Conservation (phyloP, 2,113 vertebrate genomes). For the Alethe diademata region DNA sequence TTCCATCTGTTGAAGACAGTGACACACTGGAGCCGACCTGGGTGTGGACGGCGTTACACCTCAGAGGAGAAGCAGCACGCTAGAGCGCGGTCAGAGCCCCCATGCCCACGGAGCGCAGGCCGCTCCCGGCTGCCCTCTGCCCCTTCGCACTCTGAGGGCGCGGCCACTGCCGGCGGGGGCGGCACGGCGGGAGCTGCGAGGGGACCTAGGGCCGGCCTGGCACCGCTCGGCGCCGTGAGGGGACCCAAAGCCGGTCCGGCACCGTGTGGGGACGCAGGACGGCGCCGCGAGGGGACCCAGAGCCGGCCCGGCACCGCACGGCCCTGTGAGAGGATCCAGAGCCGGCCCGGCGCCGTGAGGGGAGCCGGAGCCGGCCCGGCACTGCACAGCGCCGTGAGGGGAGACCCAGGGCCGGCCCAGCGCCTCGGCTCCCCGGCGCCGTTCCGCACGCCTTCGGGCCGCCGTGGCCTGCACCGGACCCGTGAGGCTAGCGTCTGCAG, state of each 20-base stretch:
- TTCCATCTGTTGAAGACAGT: not conserved
- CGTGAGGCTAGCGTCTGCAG: not conserved
- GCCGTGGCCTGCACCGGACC: not conserved
- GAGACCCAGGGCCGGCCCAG: not conserved
- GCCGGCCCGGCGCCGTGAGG: no score
- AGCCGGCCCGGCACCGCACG: no score
- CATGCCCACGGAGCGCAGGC: fast-evolving
- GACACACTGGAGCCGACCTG: fast-evolving
- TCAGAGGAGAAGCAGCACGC: fast-evolving
- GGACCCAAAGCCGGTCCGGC: no score
- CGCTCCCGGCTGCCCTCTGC: fast-evolving
- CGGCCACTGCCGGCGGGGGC: no score
- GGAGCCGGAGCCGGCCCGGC: no score
- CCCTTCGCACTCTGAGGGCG: fast-evolving
- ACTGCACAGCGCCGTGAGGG: not conserved
- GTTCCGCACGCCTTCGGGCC: not conserved
- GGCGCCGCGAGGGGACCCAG: not conserved
- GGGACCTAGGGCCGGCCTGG: no score
- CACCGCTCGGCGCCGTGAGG: no score
- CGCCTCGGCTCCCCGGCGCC: not conserved
- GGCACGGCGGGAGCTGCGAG: no score
- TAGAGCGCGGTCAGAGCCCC: not conserved
- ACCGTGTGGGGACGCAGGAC: no score
- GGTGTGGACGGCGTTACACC: not conserved
- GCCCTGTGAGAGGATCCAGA: no score